Evolutionary conservation across 1,140 invertebrate species (phyloP).

Genomic region (Magallana ariakensis): DNA sequence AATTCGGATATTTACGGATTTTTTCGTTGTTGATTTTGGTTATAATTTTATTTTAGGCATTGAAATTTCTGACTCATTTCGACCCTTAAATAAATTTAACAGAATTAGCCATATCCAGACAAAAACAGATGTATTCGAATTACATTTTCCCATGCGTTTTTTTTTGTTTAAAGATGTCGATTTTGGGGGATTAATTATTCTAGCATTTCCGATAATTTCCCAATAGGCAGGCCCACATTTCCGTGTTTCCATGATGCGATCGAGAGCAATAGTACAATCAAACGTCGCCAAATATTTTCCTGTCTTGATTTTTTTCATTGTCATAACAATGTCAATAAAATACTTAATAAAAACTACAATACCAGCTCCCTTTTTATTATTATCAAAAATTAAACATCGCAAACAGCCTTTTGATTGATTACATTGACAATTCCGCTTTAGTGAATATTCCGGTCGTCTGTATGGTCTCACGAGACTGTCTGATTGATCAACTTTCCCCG

Average conservation of each 20-base stretch:
- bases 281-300: not conserved
- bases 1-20: too few species aligned
- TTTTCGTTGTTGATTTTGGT: too few species aligned
- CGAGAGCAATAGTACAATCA: not conserved
- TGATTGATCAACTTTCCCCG: not conserved
- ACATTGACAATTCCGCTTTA: not conserved
- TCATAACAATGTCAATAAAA: not conserved
- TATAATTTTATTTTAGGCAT: too few species aligned
- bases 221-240: not conserved
- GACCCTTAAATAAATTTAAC: too few species aligned
- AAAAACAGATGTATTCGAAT: too few species aligned
- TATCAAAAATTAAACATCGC: constrained; percentile 1
- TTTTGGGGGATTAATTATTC: not conserved
- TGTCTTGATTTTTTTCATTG: not conserved
- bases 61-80: too few species aligned
- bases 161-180: too few species aligned
- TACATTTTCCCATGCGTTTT: too few species aligned
- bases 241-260: not conserved
- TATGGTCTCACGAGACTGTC: too few species aligned
- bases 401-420: not conserved
- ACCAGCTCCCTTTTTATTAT: not conserved
- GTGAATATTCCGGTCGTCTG: not conserved
- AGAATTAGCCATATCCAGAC: too few species aligned
- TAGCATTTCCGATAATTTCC: constrained; percentile 14
- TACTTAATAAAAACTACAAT: not conserved